These are phyloP conservation scores for Steatornis caripensis DNA, from an alignment of 2,113 vertebrate genomes.

Conservation along the genomic window DNA sequence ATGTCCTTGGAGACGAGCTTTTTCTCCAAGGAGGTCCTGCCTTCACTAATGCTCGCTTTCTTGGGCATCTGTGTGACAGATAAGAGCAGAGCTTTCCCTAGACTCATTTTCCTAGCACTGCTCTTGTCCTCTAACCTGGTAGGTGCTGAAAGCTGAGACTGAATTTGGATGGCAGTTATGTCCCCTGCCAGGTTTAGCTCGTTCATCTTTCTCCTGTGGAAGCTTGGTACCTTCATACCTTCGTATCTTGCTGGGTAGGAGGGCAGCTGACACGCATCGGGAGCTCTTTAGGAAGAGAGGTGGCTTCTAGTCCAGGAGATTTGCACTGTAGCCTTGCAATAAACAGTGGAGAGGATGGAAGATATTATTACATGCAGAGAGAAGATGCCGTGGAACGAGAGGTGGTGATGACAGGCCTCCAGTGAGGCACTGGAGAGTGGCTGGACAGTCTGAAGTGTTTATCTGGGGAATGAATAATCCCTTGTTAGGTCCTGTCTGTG, in stretches of 20 bases:
- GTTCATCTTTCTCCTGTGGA: not conserved
- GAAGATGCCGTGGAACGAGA: not conserved
- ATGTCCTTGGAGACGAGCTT: not conserved
- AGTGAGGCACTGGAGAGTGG: not conserved
- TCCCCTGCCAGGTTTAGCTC: not conserved
- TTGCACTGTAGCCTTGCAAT: not conserved
- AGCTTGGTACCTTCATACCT: not conserved
- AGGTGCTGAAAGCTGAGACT: not conserved
- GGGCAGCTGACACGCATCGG: not conserved
- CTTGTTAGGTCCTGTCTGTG: not conserved
- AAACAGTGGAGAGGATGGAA: not conserved
- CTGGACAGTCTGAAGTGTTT: not conserved
- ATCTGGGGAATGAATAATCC: not conserved
- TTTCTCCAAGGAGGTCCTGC: not conserved
- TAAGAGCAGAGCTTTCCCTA: not conserved
- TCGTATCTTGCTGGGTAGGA: not conserved
- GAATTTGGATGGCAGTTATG: not conserved
- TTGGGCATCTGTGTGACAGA: not conserved
- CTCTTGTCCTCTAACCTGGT: not conserved
- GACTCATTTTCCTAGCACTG: not conserved
- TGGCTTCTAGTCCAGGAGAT: not conserved
- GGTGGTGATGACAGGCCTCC: not conserved
- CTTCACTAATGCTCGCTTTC: not conserved
- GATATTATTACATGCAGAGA: not conserved
- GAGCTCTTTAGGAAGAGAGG: not conserved